Evolutionary conservation across 2,113 vertebrate species (phyloP).

Genomic region (Micronycteris hirsuta): DNA sequence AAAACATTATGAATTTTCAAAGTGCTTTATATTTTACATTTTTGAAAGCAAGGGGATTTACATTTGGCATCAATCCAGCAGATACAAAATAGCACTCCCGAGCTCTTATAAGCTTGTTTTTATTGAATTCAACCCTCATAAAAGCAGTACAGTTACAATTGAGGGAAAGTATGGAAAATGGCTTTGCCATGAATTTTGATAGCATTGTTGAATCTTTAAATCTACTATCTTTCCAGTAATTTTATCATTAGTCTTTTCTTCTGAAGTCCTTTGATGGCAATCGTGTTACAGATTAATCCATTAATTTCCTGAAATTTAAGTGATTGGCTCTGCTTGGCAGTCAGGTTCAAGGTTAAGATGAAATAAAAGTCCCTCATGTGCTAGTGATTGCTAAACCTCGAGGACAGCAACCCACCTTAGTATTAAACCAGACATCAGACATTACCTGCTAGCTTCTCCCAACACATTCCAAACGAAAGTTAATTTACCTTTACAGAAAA

Average conservation of each 20-base stretch:
- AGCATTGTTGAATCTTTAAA: slow-evolving; percentile 32
- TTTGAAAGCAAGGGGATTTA: slow-evolving; percentile 37
- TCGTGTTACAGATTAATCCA: slow-evolving; percentile 42
- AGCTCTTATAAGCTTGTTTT: slow-evolving; percentile 46
- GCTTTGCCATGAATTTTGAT: slow-evolving; percentile 45
- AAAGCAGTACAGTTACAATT: slow-evolving; percentile 21
- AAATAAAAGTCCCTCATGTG: slow-evolving; percentile 22
- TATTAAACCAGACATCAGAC: background rate
- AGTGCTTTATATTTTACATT: slow-evolving; percentile 4
- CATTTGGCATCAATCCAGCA: background rate
- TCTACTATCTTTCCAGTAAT: background rate
- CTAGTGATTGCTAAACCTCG: slow-evolving; percentile 19
- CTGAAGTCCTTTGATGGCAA: slow-evolving; percentile 24
- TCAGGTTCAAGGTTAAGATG: slow-evolving; percentile 58
- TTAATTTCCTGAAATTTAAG: slow-evolving; percentile 51
- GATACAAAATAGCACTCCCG: background rate
- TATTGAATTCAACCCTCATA: slow-evolving; percentile 44
- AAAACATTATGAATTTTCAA: slow-evolving; percentile 44
- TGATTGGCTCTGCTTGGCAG: slow-evolving; percentile 24
- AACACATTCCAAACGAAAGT: background rate
- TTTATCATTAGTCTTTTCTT: slow-evolving; percentile 30
- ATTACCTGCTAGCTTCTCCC: background rate
- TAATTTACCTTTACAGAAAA: background rate
- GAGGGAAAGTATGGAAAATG: slow-evolving; percentile 41
- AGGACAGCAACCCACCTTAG: background rate